Evolutionary conservation across 2,113 vertebrate genomes (phyloP).

Genomic region (Pomatorhinus ruficollis): DNA sequence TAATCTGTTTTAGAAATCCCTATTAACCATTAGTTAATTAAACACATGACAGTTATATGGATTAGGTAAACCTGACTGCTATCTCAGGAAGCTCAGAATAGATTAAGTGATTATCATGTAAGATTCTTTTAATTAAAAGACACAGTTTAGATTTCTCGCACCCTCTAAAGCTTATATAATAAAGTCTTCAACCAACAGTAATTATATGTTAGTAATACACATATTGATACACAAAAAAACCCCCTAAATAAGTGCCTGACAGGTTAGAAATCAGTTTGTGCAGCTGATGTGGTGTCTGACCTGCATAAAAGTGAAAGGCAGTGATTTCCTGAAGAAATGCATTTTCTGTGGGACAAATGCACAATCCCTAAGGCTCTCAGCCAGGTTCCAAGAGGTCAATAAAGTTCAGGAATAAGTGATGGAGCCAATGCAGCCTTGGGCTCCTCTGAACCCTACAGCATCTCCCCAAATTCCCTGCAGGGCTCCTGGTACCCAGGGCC

Average conservation of each 20-base stretch:
- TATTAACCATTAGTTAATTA: constrained; percentile 67
- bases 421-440: background rate
- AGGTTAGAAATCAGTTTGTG: background rate
- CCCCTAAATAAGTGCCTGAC: background rate
- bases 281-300: background rate
- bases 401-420: background rate
- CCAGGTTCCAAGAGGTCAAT: background rate
- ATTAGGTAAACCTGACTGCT: constrained; percentile 57
- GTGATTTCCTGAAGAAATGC: background rate
- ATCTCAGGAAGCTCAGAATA: constrained; percentile 11
- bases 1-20: constrained; percentile 61
- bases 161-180: background rate
- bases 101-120: constrained; percentile 44
- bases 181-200: background rate
- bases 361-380: background rate
- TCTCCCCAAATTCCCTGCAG: background rate
- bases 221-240: background rate
- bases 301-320: background rate
- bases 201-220: background rate
- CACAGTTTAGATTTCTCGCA: background rate
- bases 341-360: background rate
- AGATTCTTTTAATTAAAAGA: constrained; percentile 54
- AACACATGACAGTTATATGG: constrained; percentile 45
- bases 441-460: background rate
- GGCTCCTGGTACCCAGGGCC: background rate